Evolutionary conservation across 1,140 invertebrate species (phyloP), one percentile per base, ranked within the genome.

Genomic region (Pectinophora gossypiella): DNA sequence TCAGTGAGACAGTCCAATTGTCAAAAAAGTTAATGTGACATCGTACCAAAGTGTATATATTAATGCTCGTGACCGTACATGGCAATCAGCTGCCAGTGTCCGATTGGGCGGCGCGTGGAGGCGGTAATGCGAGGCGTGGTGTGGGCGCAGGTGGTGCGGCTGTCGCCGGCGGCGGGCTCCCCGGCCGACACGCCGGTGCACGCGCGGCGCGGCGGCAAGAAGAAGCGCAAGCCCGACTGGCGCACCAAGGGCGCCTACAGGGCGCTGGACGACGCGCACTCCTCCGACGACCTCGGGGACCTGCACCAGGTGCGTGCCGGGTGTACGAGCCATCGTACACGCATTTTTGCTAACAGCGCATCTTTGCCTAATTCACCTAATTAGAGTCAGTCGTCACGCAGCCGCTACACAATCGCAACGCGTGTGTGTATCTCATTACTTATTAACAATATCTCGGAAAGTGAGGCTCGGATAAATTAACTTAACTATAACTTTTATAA

Each of bases 151-250:
- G 19, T 43, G 40, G 40, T 43, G 15, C 16, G 19, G 40, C 40
- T 51, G 57, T 23, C 38, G 2, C 15, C 12, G 15, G 10, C 22
- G 19, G 35, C 52, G 57, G 43, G 45, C 21, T 18, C 12, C 35
- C 54, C 76, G 22, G 68, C 59, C 46, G 84, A 83, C 45, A 88
- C 85, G 56, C 85, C 85, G 2, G 83, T 88, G 48, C 85, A 88
- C 64, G 54, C 67, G 35, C 67, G 4, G n/a, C n/a, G 15, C 6
- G 4, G 4, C 40, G 18, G 3, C 63, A 82, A 80, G 53, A 87
- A 87, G 63, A 85, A 82, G 48, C 71, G 80, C 16, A 85, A 84
- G 43, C 79, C 74, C 68, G 85, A 88, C 56, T 88, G 84, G 85
- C 75, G 83, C 21, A 85, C 76, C 35, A 88, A 87, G 61, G 86